Evolutionary conservation across 2,888 invertebrate genomes (phyloP), one percentile per base, ranked within the genome.

Genomic region (Colletes collaris): DNA sequence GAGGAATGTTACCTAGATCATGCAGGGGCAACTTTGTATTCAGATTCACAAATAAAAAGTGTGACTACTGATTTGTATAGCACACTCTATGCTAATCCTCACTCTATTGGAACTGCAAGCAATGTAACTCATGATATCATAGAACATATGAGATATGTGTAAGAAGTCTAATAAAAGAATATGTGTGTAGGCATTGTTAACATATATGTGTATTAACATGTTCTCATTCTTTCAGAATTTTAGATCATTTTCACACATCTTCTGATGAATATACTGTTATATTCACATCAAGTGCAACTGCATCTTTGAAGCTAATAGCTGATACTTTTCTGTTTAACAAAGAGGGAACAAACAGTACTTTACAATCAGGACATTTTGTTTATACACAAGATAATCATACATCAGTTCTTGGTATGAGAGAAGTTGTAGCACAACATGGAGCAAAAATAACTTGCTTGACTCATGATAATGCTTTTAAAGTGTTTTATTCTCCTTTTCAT

Each of bases 271-370:
- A 99, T 93, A 95, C 95, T 76, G 95, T 99, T 0, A 95, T 99
- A 84, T 99, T 99, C 91, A 99, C 99, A n/a, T 96, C 97, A 0
- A 98, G 99, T 53, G 96, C 98, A n/a, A 98, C 99, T 35, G 96
- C 96, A 27, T 95, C 97, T 0, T 92, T 99, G 68, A 98, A 98
- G 94, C 91, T 97, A 62, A 94, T 98, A 0, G 97, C 96, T 0
- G 98, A 99, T 92, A 94, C 95, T 72, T 99, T 99, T 91, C 90
- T 94, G 79, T 97, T 96, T 91, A 73, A 16, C 0, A 58, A 77
- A 11, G 55, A 71, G 46, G 52, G 64, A 2, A 60, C 62, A 13
- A 77, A 79, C 66, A 81, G 72, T 19, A 44, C 27, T 8, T 40
- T 55, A 5, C 44, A 72, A n/a, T 5, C 37, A 7, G 97, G 97